These are phyloP conservation scores for Formica exsecta DNA, from an alignment of 1,140 invertebrate species.

Conservation along the genomic window DNA sequence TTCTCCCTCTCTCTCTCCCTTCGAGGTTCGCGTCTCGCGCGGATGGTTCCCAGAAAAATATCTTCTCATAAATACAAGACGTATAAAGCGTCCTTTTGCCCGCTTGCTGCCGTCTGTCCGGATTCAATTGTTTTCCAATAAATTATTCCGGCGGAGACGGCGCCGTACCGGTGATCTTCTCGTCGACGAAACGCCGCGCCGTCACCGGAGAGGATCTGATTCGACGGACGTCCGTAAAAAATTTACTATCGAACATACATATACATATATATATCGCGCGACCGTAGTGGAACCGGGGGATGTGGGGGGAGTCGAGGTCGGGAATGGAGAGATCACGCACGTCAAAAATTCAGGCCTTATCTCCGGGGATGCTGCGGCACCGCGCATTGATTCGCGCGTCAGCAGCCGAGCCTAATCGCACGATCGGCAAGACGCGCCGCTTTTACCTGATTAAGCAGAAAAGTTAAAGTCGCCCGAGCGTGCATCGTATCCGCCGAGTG, in stretches of 20 bases:
- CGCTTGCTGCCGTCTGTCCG: not conserved
- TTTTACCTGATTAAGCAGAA: conserved; percentile 65
- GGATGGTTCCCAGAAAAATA: conserved; percentile 39
- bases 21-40: not conserved
- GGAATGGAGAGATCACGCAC: conserved; percentile 39
- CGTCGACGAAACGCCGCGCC: conserved; percentile 13
- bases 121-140: conserved; percentile 61
- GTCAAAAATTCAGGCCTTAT: conserved; percentile 12
- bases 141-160: conserved; percentile 50
- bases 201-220: conserved; percentile 33
- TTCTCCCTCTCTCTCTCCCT: not conserved
- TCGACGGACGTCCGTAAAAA: conserved; percentile 50
- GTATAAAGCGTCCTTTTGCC: conserved; percentile 20
- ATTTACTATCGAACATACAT: conserved; percentile 51
- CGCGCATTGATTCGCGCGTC: conserved; percentile 4
- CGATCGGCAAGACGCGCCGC: conserved; percentile 52
- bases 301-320: not conserved
- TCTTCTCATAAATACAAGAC: conserved; percentile 43
- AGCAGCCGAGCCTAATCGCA: conserved; percentile 65
- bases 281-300: too few species aligned
- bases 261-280: too few species aligned
- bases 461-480: conserved; percentile 41
- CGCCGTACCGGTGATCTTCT: conserved; percentile 41
- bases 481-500: conserved; percentile 34
- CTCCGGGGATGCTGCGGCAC: not conserved